Base-by-base conservation (phyloP, 2,113 vertebrate species). In the Hippocampus zosterae region DNA sequence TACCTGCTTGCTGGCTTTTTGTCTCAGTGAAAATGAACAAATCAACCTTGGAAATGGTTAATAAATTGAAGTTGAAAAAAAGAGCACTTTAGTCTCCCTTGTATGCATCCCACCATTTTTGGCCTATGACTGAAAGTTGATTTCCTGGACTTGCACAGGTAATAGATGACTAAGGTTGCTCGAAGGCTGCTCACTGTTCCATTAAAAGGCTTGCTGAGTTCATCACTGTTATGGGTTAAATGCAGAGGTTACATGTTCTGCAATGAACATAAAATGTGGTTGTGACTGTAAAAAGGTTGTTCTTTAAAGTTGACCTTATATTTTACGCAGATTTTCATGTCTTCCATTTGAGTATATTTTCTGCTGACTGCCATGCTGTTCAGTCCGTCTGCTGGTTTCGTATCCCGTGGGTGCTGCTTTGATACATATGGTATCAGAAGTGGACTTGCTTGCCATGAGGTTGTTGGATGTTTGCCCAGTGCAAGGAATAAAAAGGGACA, bases 351-450 rank as follows among this genome's bases (percentile, higher is more conserved):
- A 5, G 63, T 27, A 46, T 37, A 37, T 37, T 42, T 46, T 65
- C n/a, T 46, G 23, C 63, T 16, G 63, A 65, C 63, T 25, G 63
- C 63, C 63, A 65, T 46, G 46, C 63, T 65, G 63, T 46, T 44
- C 41, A 16, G 42, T 65, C 63, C 41, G 63, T 65, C 63, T 65
- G 63, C 40, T 44, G 63, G 63, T 65, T 46, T 65, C 16, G 42
- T 46, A 46, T 44, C 41, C 41, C 42, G 63, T 65, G 63, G 63
- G 42, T 44, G 42, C 42, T 18, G n/a, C 42, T 46, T 65, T 65
- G 63, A 44, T 65, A 65, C 63, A 65, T 65, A 65, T 46, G 63
- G 63, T 46, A 65, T 65, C 63, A 65, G 63, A 65, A 65, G 63
- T 65, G 23, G 12, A n/a, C 63, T 44, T 46, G 41, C 63, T 65